Evolutionary conservation across 1,140 invertebrate species (phyloP), one percentile per base, ranked within the genome.

Genomic region (Fopius arisanus): DNA sequence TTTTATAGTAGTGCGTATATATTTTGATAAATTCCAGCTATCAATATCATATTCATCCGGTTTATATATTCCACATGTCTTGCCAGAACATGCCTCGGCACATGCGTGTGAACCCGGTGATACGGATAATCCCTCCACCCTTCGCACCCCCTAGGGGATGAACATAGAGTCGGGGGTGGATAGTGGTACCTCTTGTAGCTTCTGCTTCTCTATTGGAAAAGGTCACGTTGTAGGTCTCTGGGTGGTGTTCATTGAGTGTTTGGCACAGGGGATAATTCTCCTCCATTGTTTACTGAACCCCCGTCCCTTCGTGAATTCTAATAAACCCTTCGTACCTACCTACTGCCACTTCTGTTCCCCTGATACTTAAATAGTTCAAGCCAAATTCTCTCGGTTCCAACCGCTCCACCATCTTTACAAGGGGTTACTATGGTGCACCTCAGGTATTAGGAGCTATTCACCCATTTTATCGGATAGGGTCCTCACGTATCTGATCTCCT

Each of bases 161-260:
- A 48, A 48, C 16, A 19, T 5, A 2, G 43, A 28, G 31, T 28
- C 23, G 40, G 66, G 41, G 67, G 72, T 65, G 67, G 66, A 3
- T 31, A 63, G 21, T 63, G 43, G 21, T 68, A 73, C 72, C 72
- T 73, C 72, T 48, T 40, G 31, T 40, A 19, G 9, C 5, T 31
- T 40, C 72, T 73, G 72, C 10, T 54, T 59, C 77, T 81, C 82
- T 80, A 77, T 67, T 84, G 67, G 66, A 78, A 84, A 84, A 83
- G 81, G 81, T 84, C 82, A 78, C 63, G 72, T 72, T 28, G 33
- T 68, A 79, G 78, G 75, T 77, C 76, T 80, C 67, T 74, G 40
- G 16, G 2, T 48, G 43, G 14, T 16, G 43, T 48, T n/a, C 43
- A 48, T 16, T 48, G 16, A 19, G 0, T 37, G 12, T 37, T 37